Conservation (phyloP, 2,888 invertebrate species). For the Eurytoma californica region DNA sequence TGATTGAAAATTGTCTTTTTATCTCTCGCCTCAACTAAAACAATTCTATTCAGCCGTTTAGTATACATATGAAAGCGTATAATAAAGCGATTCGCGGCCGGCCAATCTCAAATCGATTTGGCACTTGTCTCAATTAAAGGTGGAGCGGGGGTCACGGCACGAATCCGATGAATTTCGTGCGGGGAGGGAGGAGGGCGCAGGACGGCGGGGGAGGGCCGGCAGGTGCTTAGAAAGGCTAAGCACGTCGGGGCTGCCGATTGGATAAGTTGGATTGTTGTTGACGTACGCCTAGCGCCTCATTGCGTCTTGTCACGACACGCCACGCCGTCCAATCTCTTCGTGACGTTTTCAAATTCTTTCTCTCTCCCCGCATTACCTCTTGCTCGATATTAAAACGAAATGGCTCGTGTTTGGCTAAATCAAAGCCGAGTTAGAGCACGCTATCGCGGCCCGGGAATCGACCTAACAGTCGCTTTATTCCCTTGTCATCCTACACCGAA, state of each 20-base stretch:
- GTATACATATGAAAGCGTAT: not conserved
- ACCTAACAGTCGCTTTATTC: conserved; percentile 60
- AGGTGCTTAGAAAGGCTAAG: conserved; percentile 45
- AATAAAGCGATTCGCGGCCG: not conserved
- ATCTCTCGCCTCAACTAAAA: no score
- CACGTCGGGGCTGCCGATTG: conserved; percentile 59
- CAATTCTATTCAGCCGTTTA: not conserved
- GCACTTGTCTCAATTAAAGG: conserved; percentile 22
- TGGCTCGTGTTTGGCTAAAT: conserved; percentile 54
- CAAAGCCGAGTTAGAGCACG: conserved; percentile 54
- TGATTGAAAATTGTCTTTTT: no score
- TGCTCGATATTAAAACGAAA: conserved; percentile 60
- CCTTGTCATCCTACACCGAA: conserved; percentile 10
- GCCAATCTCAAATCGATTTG: not conserved
- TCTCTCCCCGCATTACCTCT: conserved; percentile 28
- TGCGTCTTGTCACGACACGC: conserved; percentile 66
- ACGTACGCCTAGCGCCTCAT: conserved; percentile 62
- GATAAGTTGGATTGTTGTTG: conserved; percentile 67
- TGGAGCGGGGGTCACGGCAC: not conserved
- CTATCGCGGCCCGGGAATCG: conserved; percentile 58
- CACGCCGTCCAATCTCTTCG: conserved; percentile 34
- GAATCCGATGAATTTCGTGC: conserved; percentile 6
- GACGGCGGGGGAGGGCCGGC: conserved; percentile 7
- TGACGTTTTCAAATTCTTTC: conserved; percentile 18
- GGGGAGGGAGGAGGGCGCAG: not conserved